These are phyloP conservation scores for Plemyria rubiginata DNA, from an alignment of 2,888 invertebrate genomes.

Conservation along the genomic window DNA sequence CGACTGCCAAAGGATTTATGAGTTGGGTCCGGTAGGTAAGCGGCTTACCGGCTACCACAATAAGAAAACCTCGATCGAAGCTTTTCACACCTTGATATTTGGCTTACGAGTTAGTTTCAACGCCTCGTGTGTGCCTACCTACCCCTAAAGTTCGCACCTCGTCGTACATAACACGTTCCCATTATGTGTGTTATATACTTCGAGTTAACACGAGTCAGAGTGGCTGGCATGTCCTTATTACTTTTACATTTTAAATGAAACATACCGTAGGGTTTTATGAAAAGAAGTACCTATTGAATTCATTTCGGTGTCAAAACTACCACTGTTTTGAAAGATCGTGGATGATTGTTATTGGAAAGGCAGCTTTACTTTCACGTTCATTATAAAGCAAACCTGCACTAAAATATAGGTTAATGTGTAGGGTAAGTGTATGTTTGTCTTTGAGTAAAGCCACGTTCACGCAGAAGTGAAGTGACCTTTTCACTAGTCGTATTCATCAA, in stretches of 20 bases:
- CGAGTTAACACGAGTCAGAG: not conserved
- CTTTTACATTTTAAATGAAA: not conserved
- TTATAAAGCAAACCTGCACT: not conserved
- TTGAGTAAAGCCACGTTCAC: slow-evolving; percentile 22
- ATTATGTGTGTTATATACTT: slow-evolving; percentile 53
- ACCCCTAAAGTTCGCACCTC: slow-evolving; percentile 81
- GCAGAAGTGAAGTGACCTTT: slow-evolving; percentile 52
- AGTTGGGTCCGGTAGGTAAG: slow-evolving; percentile 71
- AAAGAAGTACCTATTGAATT: not conserved
- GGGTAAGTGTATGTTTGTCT: slow-evolving; percentile 2
- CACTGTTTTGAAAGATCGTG: not conserved
- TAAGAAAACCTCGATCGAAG: slow-evolving; percentile 67
- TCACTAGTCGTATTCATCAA: slow-evolving; percentile 50
- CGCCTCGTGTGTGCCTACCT: slow-evolving; percentile 79
- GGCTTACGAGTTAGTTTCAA: slow-evolving; percentile 76
- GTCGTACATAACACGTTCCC: slow-evolving; percentile 70
- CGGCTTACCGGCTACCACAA: slow-evolving; percentile 76
- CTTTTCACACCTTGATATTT: slow-evolving; percentile 84
- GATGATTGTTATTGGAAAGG: not conserved
- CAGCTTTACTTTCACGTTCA: no score
- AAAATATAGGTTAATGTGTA: not conserved
- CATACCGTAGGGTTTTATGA: not conserved
- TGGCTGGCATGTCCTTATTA: not conserved
- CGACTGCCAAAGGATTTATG: slow-evolving; percentile 63
- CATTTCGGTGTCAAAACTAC: no score